Conservation (phyloP, 1,140 invertebrate genomes). For the Phocides pigmalion region DNA sequence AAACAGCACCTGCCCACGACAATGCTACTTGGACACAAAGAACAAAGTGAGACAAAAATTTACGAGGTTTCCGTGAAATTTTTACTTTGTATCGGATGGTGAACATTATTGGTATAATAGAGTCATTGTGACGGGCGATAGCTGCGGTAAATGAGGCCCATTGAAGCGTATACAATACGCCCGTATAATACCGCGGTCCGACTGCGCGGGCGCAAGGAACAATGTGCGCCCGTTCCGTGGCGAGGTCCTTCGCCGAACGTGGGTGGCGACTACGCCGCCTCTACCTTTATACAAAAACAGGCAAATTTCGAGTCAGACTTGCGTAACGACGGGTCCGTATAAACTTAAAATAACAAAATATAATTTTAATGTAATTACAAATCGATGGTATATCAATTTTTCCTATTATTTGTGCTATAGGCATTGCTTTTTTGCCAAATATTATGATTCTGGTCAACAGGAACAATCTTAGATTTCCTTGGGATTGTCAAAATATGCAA, state of each 20-base stretch:
- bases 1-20: conserved; percentile 12
- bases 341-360: no score
- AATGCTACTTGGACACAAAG: conserved; percentile 9
- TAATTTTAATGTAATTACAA: no score
- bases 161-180: conserved; percentile 77
- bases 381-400: no score
- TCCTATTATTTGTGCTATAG: no score
- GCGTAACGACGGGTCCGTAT: no score
- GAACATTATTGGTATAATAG: conserved; percentile 76
- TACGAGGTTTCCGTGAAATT: conserved; percentile 67
- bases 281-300: no score
- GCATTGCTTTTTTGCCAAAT: no score
- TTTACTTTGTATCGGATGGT: conserved; percentile 48
- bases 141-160: conserved; percentile 71
- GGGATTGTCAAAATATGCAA: no score
- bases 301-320: no score
- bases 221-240: conserved; percentile 64
- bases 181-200: conserved; percentile 75
- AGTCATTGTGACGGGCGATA: conserved; percentile 74
- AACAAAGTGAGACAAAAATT: conserved; percentile 60
- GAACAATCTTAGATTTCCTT: no score
- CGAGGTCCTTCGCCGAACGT: conserved; percentile 69
- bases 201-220: conserved; percentile 65
- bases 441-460: no score
- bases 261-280: conserved; percentile 67